These are phyloP conservation scores for Piprites chloris DNA, from an alignment of 2,113 vertebrate species.

Conservation along the genomic window DNA sequence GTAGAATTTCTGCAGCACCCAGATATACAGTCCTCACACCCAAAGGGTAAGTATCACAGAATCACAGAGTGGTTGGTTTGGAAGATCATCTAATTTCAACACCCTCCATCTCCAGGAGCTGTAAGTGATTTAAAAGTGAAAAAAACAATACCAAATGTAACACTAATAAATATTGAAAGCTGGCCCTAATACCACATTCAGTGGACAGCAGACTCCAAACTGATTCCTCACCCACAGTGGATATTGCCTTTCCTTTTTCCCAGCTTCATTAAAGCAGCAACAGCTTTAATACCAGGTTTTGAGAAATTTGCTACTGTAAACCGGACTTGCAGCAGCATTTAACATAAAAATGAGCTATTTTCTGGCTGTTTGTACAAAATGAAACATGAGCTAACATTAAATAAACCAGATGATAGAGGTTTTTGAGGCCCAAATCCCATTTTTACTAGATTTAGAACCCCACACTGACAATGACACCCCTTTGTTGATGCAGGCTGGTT, in stretches of 20 bases:
- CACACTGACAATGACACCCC: background rate
- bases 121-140: background rate
- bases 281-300: background rate
- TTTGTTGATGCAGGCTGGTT: background rate
- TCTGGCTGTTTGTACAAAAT: background rate
- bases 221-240: background rate
- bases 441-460: background rate
- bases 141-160: background rate
- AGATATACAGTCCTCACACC: background rate
- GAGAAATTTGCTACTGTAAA: background rate
- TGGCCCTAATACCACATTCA: background rate
- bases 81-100: background rate
- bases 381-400: background rate
- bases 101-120: background rate
- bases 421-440: background rate
- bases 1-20: background rate
- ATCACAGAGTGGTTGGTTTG: background rate
- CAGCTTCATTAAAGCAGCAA: background rate
- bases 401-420: background rate
- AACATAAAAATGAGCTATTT: background rate
- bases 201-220: background rate
- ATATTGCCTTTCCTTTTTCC: background rate
- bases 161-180: background rate
- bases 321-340: background rate
- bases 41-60: background rate